Evolutionary conservation across 2,888 invertebrate genomes (phyloP), one percentile per base, ranked within the genome.

Genomic region (Diploptera punctata): DNA sequence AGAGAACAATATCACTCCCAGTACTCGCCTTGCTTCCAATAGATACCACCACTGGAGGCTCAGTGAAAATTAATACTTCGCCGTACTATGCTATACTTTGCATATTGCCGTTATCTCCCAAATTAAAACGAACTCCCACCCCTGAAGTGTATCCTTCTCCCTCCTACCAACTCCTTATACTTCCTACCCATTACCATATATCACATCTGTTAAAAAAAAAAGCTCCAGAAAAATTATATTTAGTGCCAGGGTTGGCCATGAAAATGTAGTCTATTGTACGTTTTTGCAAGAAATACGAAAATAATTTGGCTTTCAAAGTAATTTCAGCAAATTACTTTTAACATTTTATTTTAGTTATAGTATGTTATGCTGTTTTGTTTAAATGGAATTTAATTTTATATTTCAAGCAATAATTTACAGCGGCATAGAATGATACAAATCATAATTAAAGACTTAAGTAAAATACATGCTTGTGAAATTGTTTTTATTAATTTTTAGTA

Each of bases 121-220:
- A 74, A 74, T 74, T 74, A 74, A 74, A 74, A 72, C 72, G 74
- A 74, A 74, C 70, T 61, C 52, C 24, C 29, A 65, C 44, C 65
- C 62, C 71, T 67, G 62, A 49, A 65, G 57, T 71, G 65, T 33
- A 49, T 57, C 60, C 65, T 24, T 65, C 57, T 54, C 70, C 52
- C 16, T 18, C 49, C 1, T 54, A n/a, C 29, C 29, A n/a, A 57
- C 71, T 70, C 67, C 73, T 70, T 73, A 70, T 67, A 72, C 70
- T 70, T 72, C 69, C 68, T 70, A 72, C 52, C 72, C 74, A 74
- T 74, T 74, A 74, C 72, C 74, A 74, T 74, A 72, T 70, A 74
- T 74, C 74, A 74, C 62, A 69, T 68, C 65, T 57, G 61, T 31
- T 21, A 18, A 49, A 31, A 49, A 68, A 72, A 72, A 67, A 21